Conservation (phyloP, 2,797 vertebrate genomes). For the Coreius guichenoti region DNA sequence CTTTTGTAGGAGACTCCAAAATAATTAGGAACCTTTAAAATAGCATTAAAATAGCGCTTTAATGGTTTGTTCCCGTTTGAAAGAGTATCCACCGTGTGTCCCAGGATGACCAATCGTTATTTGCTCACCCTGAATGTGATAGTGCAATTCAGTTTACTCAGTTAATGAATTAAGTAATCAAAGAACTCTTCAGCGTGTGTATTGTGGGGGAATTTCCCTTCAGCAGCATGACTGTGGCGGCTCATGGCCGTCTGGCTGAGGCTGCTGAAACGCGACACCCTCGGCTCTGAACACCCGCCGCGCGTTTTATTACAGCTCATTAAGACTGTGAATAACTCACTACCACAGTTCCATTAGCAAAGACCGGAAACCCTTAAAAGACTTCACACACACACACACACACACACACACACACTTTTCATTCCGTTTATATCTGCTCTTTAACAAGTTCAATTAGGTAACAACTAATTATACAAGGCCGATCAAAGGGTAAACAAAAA, state of each 20-base stretch:
- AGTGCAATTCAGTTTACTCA: conserved; percentile 76
- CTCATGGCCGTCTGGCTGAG: conserved; percentile 78
- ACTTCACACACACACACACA: conserved; percentile 64
- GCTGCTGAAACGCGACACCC: conserved; percentile 83
- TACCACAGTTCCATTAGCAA: conserved; percentile 78
- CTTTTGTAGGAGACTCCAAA: background rate
- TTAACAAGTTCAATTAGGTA: background rate
- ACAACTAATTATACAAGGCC: background rate
- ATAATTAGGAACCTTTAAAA: background rate
- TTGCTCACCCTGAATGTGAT: conserved; percentile 50
- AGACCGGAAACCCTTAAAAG: conserved; percentile 61
- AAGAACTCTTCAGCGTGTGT: conserved; percentile 80
- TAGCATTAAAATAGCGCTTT: conserved; percentile 51
- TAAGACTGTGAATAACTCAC: conserved; percentile 81
- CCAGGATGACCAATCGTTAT: conserved; percentile 63
- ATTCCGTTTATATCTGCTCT: conserved; percentile 41
- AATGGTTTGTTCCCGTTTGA: conserved; percentile 81
- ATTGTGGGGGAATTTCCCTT: conserved; percentile 89
- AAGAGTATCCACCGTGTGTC: conserved; percentile 66
- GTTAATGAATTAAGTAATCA: conserved; percentile 88
- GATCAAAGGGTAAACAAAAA: background rate
- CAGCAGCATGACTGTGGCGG: conserved; percentile 80
- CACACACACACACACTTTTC: background rate
- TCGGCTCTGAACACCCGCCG: conserved; percentile 67
- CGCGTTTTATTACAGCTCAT: conserved; percentile 87